Conservation (phyloP, 2,113 vertebrate genomes). For the Osmerus mordax region DNA sequence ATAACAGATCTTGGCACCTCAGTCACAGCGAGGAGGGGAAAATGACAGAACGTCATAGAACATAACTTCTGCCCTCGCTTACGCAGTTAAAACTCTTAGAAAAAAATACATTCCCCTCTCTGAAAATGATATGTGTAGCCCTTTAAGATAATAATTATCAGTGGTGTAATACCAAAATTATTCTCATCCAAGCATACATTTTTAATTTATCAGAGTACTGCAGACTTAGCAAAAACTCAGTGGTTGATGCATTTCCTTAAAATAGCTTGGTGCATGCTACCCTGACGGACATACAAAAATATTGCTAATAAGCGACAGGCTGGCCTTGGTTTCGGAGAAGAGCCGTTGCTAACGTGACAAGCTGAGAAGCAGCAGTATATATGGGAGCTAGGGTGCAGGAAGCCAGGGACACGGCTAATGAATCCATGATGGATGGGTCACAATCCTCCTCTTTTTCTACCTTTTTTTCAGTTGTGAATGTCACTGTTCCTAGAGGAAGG, state of each 20-base stretch:
- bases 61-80: conserved; percentile 20
- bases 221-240: conserved; percentile 57
- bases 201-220: conserved; percentile 65
- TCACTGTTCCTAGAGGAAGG: conserved; percentile 37
- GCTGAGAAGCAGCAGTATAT: conserved; percentile 20
- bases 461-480: conserved; percentile 40
- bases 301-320: conserved; percentile 45
- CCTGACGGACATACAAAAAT: conserved; percentile 54
- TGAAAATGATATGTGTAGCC: conserved; percentile 42
- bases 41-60: background rate
- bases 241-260: conserved; percentile 56
- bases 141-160: conserved; percentile 62
- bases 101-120: conserved; percentile 29
- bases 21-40: conserved; percentile 33
- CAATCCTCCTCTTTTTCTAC: conserved; percentile 9
- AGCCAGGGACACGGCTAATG: background rate
- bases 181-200: conserved; percentile 61
- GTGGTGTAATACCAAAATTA: conserved; percentile 51
- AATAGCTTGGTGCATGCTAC: conserved; percentile 50
- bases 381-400: conserved; percentile 29
- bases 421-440: conserved; percentile 15
- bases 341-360: conserved; percentile 34
- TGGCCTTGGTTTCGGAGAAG: conserved; percentile 20
- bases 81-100: conserved; percentile 32
- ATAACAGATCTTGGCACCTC: conserved; percentile 52